phyloP scores from a whole-genome alignment of 1,140 invertebrate genomes.

The Bicyclus anynana region DNA sequence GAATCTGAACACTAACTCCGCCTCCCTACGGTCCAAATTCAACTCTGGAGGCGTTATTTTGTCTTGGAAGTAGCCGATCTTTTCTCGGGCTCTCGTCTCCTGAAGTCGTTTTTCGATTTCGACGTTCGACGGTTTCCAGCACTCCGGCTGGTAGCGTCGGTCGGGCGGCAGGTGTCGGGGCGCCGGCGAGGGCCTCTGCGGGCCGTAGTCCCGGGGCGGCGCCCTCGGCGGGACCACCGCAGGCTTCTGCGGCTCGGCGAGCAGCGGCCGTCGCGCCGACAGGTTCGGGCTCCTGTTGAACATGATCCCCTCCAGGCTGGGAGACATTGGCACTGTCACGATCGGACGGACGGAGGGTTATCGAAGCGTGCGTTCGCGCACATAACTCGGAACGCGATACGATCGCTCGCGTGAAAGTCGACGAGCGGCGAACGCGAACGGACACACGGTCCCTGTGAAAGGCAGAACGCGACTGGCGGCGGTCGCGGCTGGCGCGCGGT shows the following conservation, averaged over 20 bases:
- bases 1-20: constrained; percentile 69
- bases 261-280: constrained; percentile 67
- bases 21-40: constrained; percentile 64
- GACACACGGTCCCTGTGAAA: constrained; percentile 10
- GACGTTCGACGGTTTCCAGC: constrained; percentile 70
- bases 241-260: constrained; percentile 69
- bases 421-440: constrained; percentile 22
- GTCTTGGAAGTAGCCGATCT: constrained; percentile 69
- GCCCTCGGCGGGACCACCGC: constrained; percentile 62
- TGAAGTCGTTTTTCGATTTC: constrained; percentile 69
- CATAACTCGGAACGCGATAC: constrained; percentile 56
- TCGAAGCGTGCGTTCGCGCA: constrained; percentile 60
- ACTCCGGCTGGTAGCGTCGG: constrained; percentile 50
- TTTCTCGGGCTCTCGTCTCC: constrained; percentile 61
- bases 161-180: constrained; percentile 46
- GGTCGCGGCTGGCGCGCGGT: constrained; percentile 35
- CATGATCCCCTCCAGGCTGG: constrained; percentile 71
- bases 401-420: constrained; percentile 58
- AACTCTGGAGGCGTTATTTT: constrained; percentile 65
- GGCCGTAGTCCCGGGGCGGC: constrained; percentile 61
- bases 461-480: constrained; percentile 22
- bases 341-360: constrained; percentile 38
- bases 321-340: constrained; percentile 73
- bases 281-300: constrained; percentile 73
- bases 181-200: constrained; percentile 50